These are phyloP conservation scores for Petrolisthes manimaculis DNA, from an alignment of 2,888 invertebrate genomes.

Conservation along the genomic window DNA sequence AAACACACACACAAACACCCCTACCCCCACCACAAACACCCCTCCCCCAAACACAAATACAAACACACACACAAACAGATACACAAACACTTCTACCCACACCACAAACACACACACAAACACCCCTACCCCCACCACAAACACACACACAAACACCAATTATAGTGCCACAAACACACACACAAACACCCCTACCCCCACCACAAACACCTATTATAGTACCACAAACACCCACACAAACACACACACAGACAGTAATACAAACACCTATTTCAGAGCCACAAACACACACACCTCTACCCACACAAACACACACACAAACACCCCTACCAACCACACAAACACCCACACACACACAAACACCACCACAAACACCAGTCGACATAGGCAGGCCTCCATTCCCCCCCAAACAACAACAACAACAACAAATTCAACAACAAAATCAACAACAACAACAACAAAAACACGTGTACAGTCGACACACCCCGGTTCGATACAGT, in stretches of 20 bases:
- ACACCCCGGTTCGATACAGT: slow-evolving; percentile 48
- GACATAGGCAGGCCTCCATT: slow-evolving; percentile 61
- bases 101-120: too few relatives aligned
- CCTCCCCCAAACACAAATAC: too few relatives aligned
- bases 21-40: too few relatives aligned
- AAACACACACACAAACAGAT: not conserved
- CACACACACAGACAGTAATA: not conserved
- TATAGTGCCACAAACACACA: too few relatives aligned
- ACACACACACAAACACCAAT: too few relatives aligned
- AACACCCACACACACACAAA: slow-evolving; percentile 4
- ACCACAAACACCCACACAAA: not conserved
- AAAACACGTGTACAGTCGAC: too few relatives aligned
- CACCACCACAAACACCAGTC: slow-evolving; percentile 1
- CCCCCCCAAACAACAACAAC: too few relatives aligned
- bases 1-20: not conserved
- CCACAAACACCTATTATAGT: not conserved
- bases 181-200: not conserved
- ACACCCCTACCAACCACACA: not conserved
- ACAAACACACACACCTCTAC: too few relatives aligned
- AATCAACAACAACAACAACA: too few relatives aligned
- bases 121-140: too few relatives aligned
- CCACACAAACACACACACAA: too few relatives aligned
- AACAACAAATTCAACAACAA: too few relatives aligned
- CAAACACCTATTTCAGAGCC: not conserved
- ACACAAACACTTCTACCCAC: not conserved